Evolutionary conservation across 2,797 vertebrate genomes (phyloP), one percentile per base, ranked within the genome.

Genomic region (Aphelocoma californica): DNA sequence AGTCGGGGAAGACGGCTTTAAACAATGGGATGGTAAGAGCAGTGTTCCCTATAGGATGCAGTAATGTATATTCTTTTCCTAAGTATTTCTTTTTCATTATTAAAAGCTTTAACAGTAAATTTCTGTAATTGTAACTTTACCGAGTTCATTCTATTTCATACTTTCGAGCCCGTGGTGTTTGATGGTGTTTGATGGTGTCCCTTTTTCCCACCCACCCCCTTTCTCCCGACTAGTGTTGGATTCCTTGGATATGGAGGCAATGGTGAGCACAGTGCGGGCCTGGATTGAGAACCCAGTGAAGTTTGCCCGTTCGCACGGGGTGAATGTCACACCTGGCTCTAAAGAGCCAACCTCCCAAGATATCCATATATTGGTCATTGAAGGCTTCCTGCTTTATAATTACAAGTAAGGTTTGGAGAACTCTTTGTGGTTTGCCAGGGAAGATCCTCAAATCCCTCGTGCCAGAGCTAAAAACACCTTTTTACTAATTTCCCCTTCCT

Each of bases 21-120:
- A 98, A 97, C 99, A 99, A 97, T 99, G 99, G 99, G 99, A 99
- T 98, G 99, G 99, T 99, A 99, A 99, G 99, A 98, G 97, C 98
- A 97, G 98, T 96, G 90, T 96, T 98, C 85, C 92, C 97, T 94
- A 82, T 98, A 98, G 98, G 98, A 98, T 98, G 98, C 97, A 97
- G 96, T 96, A 96, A 96, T 86, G 89, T 97, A 95, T 97, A 86
- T 97, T 92, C 95, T 92, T 92, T 93, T 78, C 95, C 92, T 97
- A 97, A 96, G 93, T 97, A 94, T 94, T 81, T 81, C 18, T 91
- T 85, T 90, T 84, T 82, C 40, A 7, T 60, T 91, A n/a, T 93
- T 93, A 94, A 96, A 82, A 86, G 50, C 40, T 40, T 90, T 96
- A 95, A 95, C 36, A 14, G 81, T 97, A 95, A 95, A 78, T 78